phyloP scores from a whole-genome alignment of 2,888 invertebrate genomes.

The Troglohyphantes excavatus region DNA sequence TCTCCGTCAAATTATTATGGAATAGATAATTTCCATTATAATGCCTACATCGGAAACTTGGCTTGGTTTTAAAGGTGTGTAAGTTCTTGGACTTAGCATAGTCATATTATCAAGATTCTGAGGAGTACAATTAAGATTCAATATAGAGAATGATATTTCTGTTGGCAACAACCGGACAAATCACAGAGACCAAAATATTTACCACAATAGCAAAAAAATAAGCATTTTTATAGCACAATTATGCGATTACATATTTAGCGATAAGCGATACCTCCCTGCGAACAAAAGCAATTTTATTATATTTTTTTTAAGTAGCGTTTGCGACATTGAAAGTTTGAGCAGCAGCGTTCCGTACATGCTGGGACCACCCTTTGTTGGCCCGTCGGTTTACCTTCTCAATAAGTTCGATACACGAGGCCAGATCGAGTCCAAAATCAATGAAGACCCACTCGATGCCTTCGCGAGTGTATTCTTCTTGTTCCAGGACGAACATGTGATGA shows the following conservation, averaged over 20 bases:
- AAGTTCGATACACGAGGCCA: constrained; percentile 98
- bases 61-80: no score
- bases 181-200: constrained; percentile 39
- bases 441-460: constrained; percentile 99
- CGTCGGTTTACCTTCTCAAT: constrained; percentile 94
- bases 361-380: background rate
- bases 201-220: constrained; percentile 26
- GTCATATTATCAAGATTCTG: no score
- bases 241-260: background rate
- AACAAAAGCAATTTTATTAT: constrained; percentile 6
- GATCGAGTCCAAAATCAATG: constrained; percentile 99
- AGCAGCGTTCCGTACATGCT: background rate
- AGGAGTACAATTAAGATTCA: no score
- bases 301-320: background rate
- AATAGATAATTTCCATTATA: no score
- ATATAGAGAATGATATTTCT: background rate
- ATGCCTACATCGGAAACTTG: no score
- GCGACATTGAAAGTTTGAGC: constrained; percentile 11
- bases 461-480: constrained; percentile 98
- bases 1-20: no score
- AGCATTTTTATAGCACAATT: constrained; percentile 23
- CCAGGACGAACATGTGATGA: constrained; percentile 99
- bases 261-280: background rate
- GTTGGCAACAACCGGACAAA: background rate
- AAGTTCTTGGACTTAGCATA: no score